Base-by-base conservation (phyloP, 2,888 invertebrate genomes). In the Eledona agricola region DNA sequence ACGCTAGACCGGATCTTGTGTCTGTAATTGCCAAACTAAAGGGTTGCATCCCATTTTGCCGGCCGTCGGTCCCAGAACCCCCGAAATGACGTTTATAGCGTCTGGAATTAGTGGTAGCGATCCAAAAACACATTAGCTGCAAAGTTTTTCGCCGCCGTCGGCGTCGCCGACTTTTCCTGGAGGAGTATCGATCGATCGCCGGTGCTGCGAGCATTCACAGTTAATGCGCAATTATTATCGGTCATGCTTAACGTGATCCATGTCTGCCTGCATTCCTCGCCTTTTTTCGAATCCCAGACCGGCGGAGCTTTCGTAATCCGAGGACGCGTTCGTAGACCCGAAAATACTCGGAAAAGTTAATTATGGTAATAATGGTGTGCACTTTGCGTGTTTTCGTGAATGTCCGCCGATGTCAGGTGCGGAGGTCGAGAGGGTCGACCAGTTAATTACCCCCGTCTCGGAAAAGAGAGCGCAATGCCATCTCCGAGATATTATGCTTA, bases 331-430 rank as follows among this genome's bases (percentile, higher is more conserved):
- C 59, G 58, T 57, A 57, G 58, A 60, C 60, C 47, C 47, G 54
- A 59, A 61, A 62, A 62, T 63, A 60, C 63, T 58, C 42, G 40
- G 61, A 63, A 63, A 63, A 57, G 59, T 58, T 63, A 63, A 63
- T 63, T 63, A 63, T 54, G 63, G 51, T 58, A 55, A 58, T 61
- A 58, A 63, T 62, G 51, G 54, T 52, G 50, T 52, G 57, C 58
- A 59, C 56, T 59, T 53, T 60, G 58, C 57, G 52, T 57, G 62
- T 55, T 55, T 49, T 43, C 51, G 28, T 53, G 51, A 49, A 49
- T 59, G 57, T 59, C 58, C 53, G n/a, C n/a, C n/a, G 46, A 46
- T 57, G 52, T 53, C 42, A 37, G 49, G 47, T 43, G 45, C 40
- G 25, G 38, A 51, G 50, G 46, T 45, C 46, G 50, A 37, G 50